These are phyloP conservation scores for Haliaeetus leucogaster DNA, from an alignment of 2,113 vertebrate genomes.

Conservation along the genomic window DNA sequence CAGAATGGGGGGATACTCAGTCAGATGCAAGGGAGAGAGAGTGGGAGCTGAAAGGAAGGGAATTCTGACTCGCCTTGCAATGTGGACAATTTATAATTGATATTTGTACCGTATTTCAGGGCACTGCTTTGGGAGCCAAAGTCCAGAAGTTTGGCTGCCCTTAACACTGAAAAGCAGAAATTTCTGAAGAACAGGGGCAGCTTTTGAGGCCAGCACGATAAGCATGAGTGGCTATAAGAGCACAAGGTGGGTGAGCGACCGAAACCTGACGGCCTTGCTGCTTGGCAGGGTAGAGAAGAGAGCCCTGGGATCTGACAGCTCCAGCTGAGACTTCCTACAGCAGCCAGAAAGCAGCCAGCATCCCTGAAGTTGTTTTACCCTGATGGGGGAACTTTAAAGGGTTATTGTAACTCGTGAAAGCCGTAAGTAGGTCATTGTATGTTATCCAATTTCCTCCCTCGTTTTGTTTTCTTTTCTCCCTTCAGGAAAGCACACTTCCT, in stretches of 20 bases:
- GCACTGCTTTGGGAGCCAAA: not conserved
- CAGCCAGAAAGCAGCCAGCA: not conserved
- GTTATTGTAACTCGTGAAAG: not conserved
- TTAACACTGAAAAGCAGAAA: not conserved
- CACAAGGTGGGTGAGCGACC: not conserved
- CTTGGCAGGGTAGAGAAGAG: not conserved
- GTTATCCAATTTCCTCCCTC: not conserved
- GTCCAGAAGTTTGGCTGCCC: not conserved
- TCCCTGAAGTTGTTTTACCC: not conserved
- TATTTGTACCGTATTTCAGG: not conserved
- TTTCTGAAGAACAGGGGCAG: not conserved
- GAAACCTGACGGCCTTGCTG: not conserved
- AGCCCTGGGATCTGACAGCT: not conserved
- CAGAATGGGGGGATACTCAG: fast-evolving
- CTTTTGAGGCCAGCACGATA: not conserved
- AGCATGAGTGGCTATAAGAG: not conserved
- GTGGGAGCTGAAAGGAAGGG: not conserved
- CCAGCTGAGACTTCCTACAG: not conserved
- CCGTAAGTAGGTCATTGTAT: not conserved
- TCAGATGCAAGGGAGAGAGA: not conserved
- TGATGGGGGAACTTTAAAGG: not conserved
- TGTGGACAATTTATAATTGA: fast-evolving
- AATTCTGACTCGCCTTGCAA: not conserved
- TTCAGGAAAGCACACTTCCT: not conserved
- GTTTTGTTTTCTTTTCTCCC: not conserved